Evolutionary conservation across 1,140 invertebrate species (phyloP).

Genomic region (Drepana arcuata): DNA sequence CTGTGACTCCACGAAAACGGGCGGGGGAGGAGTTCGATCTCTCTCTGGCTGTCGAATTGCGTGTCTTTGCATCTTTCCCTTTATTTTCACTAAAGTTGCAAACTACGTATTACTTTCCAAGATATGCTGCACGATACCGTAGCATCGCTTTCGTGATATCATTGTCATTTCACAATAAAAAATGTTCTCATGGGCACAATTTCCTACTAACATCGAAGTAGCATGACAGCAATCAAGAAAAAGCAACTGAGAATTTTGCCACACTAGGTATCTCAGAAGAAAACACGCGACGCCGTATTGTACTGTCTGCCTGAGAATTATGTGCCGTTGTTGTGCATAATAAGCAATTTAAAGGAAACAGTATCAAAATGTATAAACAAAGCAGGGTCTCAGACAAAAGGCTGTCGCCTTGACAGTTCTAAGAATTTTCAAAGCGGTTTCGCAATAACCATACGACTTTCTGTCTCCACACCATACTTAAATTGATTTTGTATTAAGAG

Average conservation of each 20-base stretch:
- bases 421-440: too few relatives aligned
- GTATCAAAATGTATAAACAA: not conserved
- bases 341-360: not conserved
- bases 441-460: too few relatives aligned
- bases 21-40: slow-evolving; percentile 1
- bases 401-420: too few relatives aligned
- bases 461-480: too few relatives aligned
- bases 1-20: slow-evolving; percentile 18
- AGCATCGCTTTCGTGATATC: slow-evolving; percentile 11
- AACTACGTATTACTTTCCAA: slow-evolving; percentile 6
- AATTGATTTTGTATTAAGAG: too few relatives aligned
- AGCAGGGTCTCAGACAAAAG: too few relatives aligned
- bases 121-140: slow-evolving; percentile 2
- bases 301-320: too few relatives aligned
- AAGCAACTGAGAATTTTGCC: slow-evolving; percentile 7
- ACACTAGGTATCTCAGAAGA: too few relatives aligned
- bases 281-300: too few relatives aligned
- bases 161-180: slow-evolving; percentile 18
- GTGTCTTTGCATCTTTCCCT: slow-evolving; percentile 25
- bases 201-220: slow-evolving; percentile 19
- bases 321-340: not conserved
- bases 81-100: slow-evolving; percentile 26
- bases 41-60: slow-evolving; percentile 13
- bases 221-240: too few relatives aligned
- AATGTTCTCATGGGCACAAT: slow-evolving; percentile 22